Conservation (phyloP, 2,888 invertebrate genomes). For the Trileptium ribeirensis region DNA sequence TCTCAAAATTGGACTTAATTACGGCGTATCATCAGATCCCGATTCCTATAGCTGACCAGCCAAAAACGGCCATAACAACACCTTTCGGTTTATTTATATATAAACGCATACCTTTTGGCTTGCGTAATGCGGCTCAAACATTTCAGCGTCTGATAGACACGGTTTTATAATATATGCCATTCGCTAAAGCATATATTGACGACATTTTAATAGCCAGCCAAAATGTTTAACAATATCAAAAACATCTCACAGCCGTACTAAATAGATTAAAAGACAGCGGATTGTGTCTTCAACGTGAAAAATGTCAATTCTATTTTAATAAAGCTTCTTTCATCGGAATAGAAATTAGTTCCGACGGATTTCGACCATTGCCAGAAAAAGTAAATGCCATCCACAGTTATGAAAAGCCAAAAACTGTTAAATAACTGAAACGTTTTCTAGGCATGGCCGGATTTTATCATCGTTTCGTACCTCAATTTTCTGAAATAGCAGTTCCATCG, state of each 20-base stretch:
- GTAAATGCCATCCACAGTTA: background rate
- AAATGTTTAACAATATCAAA: background rate
- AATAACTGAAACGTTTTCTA: background rate
- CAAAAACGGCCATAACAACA: constrained; percentile 30
- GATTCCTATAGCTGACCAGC: constrained; percentile 23
- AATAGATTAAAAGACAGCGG: background rate
- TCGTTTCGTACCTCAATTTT: background rate
- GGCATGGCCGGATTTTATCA: constrained; percentile 3
- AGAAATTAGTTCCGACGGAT: background rate
- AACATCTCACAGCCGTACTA: background rate
- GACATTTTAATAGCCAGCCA: background rate
- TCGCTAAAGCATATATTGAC: too few species aligned
- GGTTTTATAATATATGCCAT: background rate
- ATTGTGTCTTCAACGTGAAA: background rate
- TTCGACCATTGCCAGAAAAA: background rate
- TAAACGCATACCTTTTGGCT: constrained; percentile 32
- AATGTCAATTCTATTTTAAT: background rate
- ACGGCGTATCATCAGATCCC: constrained; percentile 22
- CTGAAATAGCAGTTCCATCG: background rate
- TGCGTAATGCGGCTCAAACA: constrained; percentile 31
- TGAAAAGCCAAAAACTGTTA: background rate
- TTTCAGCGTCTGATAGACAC: constrained; percentile 29
- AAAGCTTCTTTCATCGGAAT: background rate
- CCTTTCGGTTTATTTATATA: constrained; percentile 30
- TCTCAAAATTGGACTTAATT: constrained; percentile 18